Base-by-base conservation (phyloP, 2,797 vertebrate species). In the Diglossa cyanea region DNA sequence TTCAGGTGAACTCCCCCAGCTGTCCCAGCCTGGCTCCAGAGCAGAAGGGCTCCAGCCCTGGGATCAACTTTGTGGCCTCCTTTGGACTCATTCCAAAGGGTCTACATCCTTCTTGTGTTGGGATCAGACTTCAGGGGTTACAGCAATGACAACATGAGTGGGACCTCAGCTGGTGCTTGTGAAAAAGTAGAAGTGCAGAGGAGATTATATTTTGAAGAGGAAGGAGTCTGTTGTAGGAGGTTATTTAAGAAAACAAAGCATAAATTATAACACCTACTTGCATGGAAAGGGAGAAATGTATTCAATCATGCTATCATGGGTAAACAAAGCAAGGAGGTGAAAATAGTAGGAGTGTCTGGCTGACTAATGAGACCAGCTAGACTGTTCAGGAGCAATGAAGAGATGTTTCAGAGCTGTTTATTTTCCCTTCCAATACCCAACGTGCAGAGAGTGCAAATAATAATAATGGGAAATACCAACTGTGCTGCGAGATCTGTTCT, bases 231-330 rank as follows among this genome's bases (percentile, higher is more conserved):
- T 67, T 5, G 47, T 85, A 85, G 84, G 81, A 93, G 28, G 57
- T 51, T 67, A 58, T 87, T 93, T 91, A 51, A 92, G 68, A 92
- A 95, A 94, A 88, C 72, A 94, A 81, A 89, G 65, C 61, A 72
- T 92, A 91, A 91, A 91, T 89, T 55, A 20, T 85, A 89, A 89
- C 88, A 93, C 68, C 88, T 85, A 87, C 86, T 80, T 89, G 57
- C 37, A 40, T 66, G 53, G 42, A 91, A 71, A 85, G 31, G 33
- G 25, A 77, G 68, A 83, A 91, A 74, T 48, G 10, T 62, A 33
- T 55, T 81, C 63, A 78, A 0, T 87, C 72, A 35, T 67, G 33
- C 53, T 86, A 45, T 62, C 37, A 10, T 2, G 26, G 33, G 44
- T 87, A 86, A 94, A 94, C 68, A 93, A 85, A 91, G 57, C 44